A percentile compares a stretch with the other conserved stretches of the same genome.
Evolutionary conservation across 2,888 invertebrate species (phyloP).

Genomic region (Phyto melanocephala): DNA sequence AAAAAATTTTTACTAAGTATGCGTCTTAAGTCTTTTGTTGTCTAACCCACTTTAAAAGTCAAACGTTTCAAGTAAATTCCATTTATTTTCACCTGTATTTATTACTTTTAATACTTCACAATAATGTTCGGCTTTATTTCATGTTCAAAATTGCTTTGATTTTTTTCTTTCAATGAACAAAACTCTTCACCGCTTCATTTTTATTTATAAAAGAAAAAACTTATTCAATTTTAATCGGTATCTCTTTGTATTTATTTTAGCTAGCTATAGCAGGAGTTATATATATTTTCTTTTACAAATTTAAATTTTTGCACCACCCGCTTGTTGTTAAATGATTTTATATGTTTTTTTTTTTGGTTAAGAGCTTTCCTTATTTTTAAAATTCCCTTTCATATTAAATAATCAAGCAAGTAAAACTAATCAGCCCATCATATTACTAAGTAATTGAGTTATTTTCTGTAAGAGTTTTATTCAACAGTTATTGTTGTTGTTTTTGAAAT

Average conservation of each 20-base stretch:
- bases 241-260: constrained; percentile 22
- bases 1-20: too few species aligned
- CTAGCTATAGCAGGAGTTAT: too few species aligned
- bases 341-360: constrained; percentile 38
- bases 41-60: not conserved
- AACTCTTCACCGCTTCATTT: constrained; percentile 9
- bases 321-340: too few species aligned
- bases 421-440: constrained; percentile 37
- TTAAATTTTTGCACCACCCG: not conserved
- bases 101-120: not conserved
- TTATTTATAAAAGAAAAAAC: constrained; percentile 21
- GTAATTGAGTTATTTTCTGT: constrained; percentile 57
- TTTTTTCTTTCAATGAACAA: not conserved
- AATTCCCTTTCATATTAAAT: constrained; percentile 63
- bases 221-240: constrained; percentile 16
- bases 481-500: too few species aligned
- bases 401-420: constrained; percentile 20
- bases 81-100: constrained; percentile 36
- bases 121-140: too few species aligned
- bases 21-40: constrained; percentile 45
- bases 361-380: constrained; percentile 46
- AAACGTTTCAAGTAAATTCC: constrained; percentile 12
- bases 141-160: not conserved
- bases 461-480: not conserved
- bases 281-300: not conserved